Evolutionary conservation across 37 sponge, comb jelly and placozoan genomes (phyloP), one percentile per base, ranked within the genome.

Genomic region (Hormiphora californensis): DNA sequence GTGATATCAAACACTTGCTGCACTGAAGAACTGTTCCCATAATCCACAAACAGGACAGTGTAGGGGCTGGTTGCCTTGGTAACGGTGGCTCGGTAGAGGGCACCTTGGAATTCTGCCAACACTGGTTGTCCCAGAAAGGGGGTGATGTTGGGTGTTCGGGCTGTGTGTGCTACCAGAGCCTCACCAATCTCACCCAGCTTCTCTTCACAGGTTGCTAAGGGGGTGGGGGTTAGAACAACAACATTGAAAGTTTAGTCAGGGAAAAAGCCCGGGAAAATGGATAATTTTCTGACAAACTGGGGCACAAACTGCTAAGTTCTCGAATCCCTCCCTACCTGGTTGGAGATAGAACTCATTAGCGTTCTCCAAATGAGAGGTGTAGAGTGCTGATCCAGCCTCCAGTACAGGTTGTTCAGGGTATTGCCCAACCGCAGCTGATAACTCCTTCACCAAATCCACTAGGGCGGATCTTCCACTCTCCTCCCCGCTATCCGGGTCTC

Each of bases 61-160:
- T 65, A 65, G 4, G 31, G 36, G 11, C 35, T 49, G 9, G 53
- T 49, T 49, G 15, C 53, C 53, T 9, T 49, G 53, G 53, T 49
- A 49, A 57, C 59, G 25, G 3, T 30, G 7, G 68, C 68, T 65
- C 68, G 31, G 68, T 33, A 65, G 68, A 65, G 68, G 1, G 12
- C 68, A 3, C 68, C 38, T 19, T 65, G 19, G 38, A 33, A 65
- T 39, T 36, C 68, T 36, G 68, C 68, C 35, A 65, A 39, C 38
- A 65, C 68, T 9, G 68, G 68, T 25, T 65, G 68, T 33, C 68
- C 68, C 5, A 65, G 27, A 19, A 65, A 65, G 37, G 68, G 68
- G 19, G 5, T 35, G 19, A 39, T 36, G 36, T 15, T 5, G 12
- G 9, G 11, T 36, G 25, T 25, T 35, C 39, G 31, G 53, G 53